These are phyloP conservation scores for Diceros bicornis DNA, from an alignment of 2,797 vertebrate genomes.

Conservation along the genomic window DNA sequence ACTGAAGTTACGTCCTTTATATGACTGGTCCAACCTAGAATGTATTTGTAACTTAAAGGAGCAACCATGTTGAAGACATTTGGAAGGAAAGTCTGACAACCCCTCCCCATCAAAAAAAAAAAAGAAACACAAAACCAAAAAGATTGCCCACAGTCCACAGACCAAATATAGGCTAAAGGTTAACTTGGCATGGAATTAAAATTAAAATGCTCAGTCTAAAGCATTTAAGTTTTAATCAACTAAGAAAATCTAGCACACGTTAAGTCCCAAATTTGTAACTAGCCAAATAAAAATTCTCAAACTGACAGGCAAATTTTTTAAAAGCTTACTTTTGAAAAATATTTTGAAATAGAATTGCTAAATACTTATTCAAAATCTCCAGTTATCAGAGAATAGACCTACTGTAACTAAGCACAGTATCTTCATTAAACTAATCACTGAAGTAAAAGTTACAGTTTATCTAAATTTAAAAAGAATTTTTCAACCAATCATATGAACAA, in stretches of 20 bases:
- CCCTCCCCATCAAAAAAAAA: background rate
- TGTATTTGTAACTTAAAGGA: background rate
- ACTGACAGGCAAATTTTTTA: background rate
- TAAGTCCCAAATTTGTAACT: slow-evolving; percentile 9
- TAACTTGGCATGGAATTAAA: background rate
- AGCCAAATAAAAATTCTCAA: slow-evolving; percentile 46
- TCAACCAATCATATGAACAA: slow-evolving; percentile 29
- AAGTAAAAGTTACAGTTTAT: background rate
- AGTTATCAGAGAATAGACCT: background rate
- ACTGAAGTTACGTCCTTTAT: background rate
- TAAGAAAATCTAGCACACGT: background rate
- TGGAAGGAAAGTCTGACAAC: background rate
- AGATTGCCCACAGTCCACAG: accelerated
- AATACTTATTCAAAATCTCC: slow-evolving; percentile 12
- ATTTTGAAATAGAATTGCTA: background rate
- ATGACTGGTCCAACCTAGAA: background rate
- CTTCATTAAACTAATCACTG: background rate
- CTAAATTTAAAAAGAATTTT: slow-evolving; percentile 17
- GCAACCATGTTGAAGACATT: background rate
- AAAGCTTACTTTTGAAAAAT: background rate
- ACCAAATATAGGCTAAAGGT: background rate
- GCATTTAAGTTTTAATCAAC: background rate
- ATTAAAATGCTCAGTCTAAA: background rate
- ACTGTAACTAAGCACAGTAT: background rate
- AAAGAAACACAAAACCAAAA: background rate